Base-by-base conservation (phyloP, 2,888 invertebrate species). In the Cybosia mesomella region DNA sequence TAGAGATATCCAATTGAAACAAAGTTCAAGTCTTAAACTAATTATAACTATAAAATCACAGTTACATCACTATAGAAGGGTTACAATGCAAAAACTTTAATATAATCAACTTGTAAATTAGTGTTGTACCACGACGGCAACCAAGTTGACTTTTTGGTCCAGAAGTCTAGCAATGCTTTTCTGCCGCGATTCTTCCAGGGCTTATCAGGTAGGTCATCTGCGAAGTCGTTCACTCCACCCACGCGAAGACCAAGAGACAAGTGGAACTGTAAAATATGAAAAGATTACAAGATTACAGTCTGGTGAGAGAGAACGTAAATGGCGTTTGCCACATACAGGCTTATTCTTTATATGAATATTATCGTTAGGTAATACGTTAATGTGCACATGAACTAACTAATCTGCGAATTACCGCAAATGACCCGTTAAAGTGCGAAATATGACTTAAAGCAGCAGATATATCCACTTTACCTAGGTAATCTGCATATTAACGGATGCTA, bases 171-270 rank as follows among this genome's bases (percentile, higher is more conserved):
- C 87, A 96, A 95, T 0, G 96, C 96, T 83, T 96, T 96, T 1
- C 96, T 96, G 67, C 95, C 95, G 7, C 89, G 87, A 87, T 98
- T 98, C 64, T 80, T 91, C 98, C 98, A 98, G 0, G 98, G 98
- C 85, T 98, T 98, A 58, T 91, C 90, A 0, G 90, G 81, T 68
- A 77, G 9, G 11, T 87, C 85, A 81, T 98, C 97, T 0, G 96
- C 94, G 85, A 98, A 98, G 86, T 96, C 96, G 68, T 96, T 95
- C 60, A 96, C 91, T 11, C 98, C 98, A 0, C 97, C 98, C n/a
- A 97, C 97, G 7, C 98, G 97, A 5, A 98, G 95, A 15, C 98
- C 98, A 32, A 98, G 86, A 0, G 96, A 95, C 13, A 98, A 85
- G 87, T 97, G 97, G 95, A 98, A 97, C 96, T 97, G 93, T 49